phyloP scores from a whole-genome alignment of 2,888 invertebrate genomes.

The Metellina segmentata region DNA sequence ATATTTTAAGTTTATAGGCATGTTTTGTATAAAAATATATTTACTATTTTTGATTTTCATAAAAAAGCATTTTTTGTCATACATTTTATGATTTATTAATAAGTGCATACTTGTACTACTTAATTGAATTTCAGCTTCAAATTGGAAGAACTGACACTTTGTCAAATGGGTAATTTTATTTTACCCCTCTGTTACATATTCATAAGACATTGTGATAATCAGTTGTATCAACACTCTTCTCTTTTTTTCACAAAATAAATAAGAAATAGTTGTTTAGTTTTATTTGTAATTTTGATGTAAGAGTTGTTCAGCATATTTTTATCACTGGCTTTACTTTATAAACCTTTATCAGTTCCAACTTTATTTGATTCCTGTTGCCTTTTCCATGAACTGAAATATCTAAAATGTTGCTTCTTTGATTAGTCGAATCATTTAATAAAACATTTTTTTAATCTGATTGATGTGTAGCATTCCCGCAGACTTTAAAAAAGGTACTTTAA shows the following conservation, averaged over 20 bases:
- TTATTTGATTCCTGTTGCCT: neutral
- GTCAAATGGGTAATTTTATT: slow-evolving; percentile 23
- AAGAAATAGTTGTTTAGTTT: slow-evolving; percentile 26
- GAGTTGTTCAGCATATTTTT: neutral
- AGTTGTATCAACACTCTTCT: slow-evolving; percentile 30
- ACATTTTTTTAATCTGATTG: too few relatives aligned
- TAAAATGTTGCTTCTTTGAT: too few relatives aligned
- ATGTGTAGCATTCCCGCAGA: too few relatives aligned
- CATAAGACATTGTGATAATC: slow-evolving; percentile 3
- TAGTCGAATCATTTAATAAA: too few relatives aligned
- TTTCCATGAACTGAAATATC: neutral
- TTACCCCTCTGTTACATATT: slow-evolving; percentile 7
- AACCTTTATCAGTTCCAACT: too few relatives aligned
- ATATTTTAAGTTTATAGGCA: slow-evolving; percentile 67
- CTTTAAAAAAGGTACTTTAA: too few relatives aligned
- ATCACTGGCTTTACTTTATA: too few relatives aligned
- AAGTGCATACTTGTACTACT: slow-evolving; percentile 49
- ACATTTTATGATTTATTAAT: slow-evolving; percentile 34
- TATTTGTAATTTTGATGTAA: slow-evolving; percentile 9
- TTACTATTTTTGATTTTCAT: slow-evolving; percentile 45
- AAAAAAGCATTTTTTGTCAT: slow-evolving; percentile 13
- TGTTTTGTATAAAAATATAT: slow-evolving; percentile 42
- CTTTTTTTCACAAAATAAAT: slow-evolving; percentile 28
- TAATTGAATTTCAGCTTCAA: slow-evolving; percentile 35
- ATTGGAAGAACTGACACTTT: slow-evolving; percentile 13